Conservation (phyloP, 2,113 vertebrate genomes). For the Thunnus thynnus region DNA sequence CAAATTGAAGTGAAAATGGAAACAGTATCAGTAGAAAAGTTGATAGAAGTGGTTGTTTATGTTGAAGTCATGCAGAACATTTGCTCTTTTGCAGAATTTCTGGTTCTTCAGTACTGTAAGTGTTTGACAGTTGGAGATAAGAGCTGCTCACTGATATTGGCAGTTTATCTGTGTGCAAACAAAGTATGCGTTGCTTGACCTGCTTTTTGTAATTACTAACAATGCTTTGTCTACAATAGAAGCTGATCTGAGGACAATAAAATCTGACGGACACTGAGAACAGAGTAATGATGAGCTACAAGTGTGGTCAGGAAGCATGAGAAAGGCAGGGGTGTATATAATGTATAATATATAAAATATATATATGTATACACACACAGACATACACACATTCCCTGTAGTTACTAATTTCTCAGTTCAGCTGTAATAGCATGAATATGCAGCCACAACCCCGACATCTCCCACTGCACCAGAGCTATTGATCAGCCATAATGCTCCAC, state of each 20-base stretch:
- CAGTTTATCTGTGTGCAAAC: conserved; percentile 30
- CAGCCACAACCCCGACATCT: conserved; percentile 61
- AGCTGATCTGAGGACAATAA: conserved; percentile 4
- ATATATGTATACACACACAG: neutral
- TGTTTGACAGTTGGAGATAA: conserved; percentile 52
- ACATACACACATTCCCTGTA: neutral
- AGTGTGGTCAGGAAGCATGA: neutral
- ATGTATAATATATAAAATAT: too few relatives aligned
- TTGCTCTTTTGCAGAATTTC: conserved; percentile 42
- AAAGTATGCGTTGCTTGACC: conserved; percentile 52
- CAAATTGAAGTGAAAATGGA: neutral
- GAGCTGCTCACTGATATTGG: conserved; percentile 39
- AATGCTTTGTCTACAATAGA: conserved; percentile 37
- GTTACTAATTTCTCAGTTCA: conserved; percentile 66
- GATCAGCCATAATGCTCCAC: conserved; percentile 84
- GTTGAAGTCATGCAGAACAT: conserved; percentile 29
- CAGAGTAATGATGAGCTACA: neutral
- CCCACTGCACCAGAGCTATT: conserved; percentile 79
- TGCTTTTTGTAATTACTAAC: conserved; percentile 48
- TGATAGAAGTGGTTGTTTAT: neutral
- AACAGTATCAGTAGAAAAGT: neutral
- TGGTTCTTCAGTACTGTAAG: neutral
- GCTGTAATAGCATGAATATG: conserved; percentile 78
- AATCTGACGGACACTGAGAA: conserved; percentile 11
- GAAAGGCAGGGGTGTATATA: neutral